These are phyloP conservation scores for Chironomus tentans DNA, from an alignment of 2,888 invertebrate genomes.

Conservation along the genomic window DNA sequence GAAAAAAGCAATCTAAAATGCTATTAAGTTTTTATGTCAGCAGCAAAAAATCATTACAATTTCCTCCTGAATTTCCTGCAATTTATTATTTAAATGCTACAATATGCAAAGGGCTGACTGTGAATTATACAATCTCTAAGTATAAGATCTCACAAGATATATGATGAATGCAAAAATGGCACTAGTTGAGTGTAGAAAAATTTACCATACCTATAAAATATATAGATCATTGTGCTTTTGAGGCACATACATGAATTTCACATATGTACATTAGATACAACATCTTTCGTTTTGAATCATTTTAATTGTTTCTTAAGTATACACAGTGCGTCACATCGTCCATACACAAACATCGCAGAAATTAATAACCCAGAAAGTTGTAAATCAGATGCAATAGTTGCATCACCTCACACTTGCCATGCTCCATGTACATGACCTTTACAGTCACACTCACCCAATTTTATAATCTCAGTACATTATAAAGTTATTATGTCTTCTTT, in stretches of 20 bases:
- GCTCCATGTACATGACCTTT: neutral
- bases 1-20: too few relatives aligned
- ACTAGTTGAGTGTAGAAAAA: neutral
- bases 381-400: neutral
- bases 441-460: neutral
- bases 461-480: neutral
- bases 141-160: too few relatives aligned
- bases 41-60: too few relatives aligned
- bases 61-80: too few relatives aligned
- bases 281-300: neutral
- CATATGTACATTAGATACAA: neutral
- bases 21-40: too few relatives aligned
- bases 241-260: neutral
- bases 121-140: too few relatives aligned
- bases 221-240: neutral
- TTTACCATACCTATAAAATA: neutral
- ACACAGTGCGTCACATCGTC: neutral
- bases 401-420: neutral
- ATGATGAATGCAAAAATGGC: too few relatives aligned
- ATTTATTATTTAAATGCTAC: too few relatives aligned
- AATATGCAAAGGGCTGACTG: too few relatives aligned
- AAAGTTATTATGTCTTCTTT: neutral
- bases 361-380: constrained; percentile 10
- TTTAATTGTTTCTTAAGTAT: neutral
- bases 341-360: neutral